Evolutionary conservation across 2,797 vertebrate species (phyloP), one percentile per base, ranked within the genome.

Genomic region (Sternarchorhynchus goeldii): DNA sequence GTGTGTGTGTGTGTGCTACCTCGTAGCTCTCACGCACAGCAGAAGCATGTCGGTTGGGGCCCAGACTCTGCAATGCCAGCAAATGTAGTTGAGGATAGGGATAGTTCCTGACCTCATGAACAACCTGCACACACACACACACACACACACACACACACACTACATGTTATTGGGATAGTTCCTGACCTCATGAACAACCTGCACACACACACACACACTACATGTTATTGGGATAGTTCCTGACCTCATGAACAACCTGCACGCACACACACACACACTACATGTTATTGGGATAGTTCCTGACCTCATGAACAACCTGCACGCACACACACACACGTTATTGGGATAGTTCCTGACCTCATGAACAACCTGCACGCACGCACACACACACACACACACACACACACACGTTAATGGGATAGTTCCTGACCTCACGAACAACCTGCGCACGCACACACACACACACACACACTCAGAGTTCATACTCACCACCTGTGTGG

Each of bases 301-400:
- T 95, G 89, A 99, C 96, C 91, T 98, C 97, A 81, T 99, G 97
- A 87, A 99, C 95, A 73, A 98, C 96, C 97, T 99, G 90, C 10
- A 5, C 78, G 90, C 81, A 56, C 36, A 63, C n/a, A 39, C 16
- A 64, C 36, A 63, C 18, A 39, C 39, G 3, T 4, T 41, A 5
- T 99, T 98, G 6, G 96, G 96, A 85, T 99, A 98, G 89, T 96
- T 98, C 93, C 97, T 95, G 89, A 99, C 96, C 91, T 98, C 97
- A 81, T 99, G 97, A 87, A 99, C 95, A 73, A 98, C 96, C 97
- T 99, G 90, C 10, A 5, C 78, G 90, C 81, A 56, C 36, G 57
- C n/a, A 39, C 16, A 64, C 39, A 63, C 18, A 39, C 12, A 36
- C 31, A 90, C 8, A 5, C 77, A 90, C 81, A 53, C 32, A 60